These are phyloP conservation scores for Delphinapterus leucas DNA, from an alignment of 2,113 vertebrate genomes.

Conservation along the genomic window DNA sequence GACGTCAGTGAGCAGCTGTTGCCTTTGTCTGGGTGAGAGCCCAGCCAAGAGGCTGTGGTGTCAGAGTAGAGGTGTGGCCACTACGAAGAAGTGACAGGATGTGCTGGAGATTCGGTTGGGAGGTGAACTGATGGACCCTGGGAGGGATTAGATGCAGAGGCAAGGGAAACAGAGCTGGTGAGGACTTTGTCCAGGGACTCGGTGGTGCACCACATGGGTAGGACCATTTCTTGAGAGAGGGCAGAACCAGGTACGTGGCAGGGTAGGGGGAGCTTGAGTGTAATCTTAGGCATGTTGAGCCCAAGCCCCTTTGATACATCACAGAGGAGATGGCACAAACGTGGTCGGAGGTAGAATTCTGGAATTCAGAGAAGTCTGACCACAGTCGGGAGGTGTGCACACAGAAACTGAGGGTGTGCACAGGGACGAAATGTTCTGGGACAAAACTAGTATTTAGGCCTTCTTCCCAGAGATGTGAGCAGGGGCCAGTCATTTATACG, in stretches of 20 bases:
- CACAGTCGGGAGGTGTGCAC: accelerated
- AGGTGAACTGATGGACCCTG: no score
- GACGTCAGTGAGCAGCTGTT: neutral
- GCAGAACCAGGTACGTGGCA: no score
- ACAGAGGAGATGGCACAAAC: neutral
- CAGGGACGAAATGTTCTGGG: neutral
- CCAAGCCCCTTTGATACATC: neutral
- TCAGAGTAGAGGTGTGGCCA: neutral
- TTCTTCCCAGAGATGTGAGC: neutral
- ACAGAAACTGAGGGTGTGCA: neutral
- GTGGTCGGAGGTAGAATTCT: neutral
- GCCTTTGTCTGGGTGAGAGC: neutral
- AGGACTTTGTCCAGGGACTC: neutral
- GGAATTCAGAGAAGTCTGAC: neutral
- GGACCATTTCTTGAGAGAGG: neutral
- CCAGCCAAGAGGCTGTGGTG: no score
- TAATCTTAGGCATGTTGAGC: neutral
- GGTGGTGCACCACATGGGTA: neutral
- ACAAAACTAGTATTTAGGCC: neutral
- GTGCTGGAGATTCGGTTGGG: accelerated
- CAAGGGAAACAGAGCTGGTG: neutral
- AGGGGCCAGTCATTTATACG: neutral
- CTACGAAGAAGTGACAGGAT: neutral
- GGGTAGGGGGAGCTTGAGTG: neutral
- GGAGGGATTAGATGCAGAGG: neutral